These are phyloP conservation scores for Heteronetta atricapilla DNA, from an alignment of 2,113 vertebrate species.

Conservation along the genomic window DNA sequence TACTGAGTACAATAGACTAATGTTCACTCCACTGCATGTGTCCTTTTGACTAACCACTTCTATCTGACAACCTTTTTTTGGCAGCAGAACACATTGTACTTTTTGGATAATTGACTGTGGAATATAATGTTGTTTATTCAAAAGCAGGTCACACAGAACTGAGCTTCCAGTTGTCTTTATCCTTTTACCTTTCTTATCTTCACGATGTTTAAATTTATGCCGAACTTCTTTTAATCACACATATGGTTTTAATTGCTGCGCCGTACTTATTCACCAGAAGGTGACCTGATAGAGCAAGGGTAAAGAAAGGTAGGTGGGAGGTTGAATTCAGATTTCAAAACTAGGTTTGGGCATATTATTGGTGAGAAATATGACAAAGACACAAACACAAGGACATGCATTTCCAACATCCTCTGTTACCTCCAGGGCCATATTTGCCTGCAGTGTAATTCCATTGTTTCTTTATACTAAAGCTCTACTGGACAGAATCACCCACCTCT, in stretches of 20 bases:
- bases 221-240: conserved; percentile 46
- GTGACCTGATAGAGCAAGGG: neutral
- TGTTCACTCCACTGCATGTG: conserved; percentile 70
- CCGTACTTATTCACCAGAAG: conserved; percentile 44
- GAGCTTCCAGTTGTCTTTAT: conserved; percentile 69
- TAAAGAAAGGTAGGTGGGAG: neutral
- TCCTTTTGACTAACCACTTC: conserved; percentile 75
- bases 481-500: neutral
- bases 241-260: conserved; percentile 49
- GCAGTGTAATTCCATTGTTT: neutral
- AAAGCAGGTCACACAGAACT: conserved; percentile 79
- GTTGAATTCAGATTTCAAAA: conserved; percentile 34
- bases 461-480: neutral
- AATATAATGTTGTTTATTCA: conserved; percentile 81
- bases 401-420: neutral
- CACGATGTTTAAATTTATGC: conserved; percentile 27
- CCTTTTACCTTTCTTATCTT: conserved; percentile 55
- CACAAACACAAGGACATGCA: neutral
- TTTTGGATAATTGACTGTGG: conserved; percentile 81
- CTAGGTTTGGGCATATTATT: neutral
- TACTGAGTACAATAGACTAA: conserved; percentile 72
- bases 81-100: conserved; percentile 80
- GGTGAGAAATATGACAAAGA: neutral
- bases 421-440: neutral
- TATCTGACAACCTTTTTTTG: conserved; percentile 73